Conservation (phyloP, 2,797 vertebrate species). For the Syncerus caffer region DNA sequence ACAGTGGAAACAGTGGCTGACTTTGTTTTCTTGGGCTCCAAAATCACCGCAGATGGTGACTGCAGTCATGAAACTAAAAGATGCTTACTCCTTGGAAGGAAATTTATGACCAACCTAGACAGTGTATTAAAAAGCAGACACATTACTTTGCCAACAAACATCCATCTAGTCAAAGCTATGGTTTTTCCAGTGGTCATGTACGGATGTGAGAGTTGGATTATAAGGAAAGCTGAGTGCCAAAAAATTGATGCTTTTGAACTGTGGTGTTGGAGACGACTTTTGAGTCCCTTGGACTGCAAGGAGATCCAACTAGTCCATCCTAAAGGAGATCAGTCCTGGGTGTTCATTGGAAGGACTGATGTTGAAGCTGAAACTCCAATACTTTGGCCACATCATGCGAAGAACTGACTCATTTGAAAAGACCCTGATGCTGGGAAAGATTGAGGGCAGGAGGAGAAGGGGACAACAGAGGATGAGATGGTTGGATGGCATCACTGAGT, state of each 20-base stretch:
- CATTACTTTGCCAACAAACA: too few species aligned
- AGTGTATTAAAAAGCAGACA: too few species aligned
- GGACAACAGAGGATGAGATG: not conserved
- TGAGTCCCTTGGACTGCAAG: not conserved
- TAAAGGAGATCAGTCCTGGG: not conserved
- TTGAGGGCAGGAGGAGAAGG: not conserved
- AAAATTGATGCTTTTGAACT: too few species aligned
- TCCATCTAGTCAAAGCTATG: too few species aligned
- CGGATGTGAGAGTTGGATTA: too few species aligned
- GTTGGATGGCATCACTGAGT: not conserved
- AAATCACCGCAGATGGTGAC: too few species aligned
- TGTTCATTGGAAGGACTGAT: not conserved
- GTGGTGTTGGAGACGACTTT: not conserved
- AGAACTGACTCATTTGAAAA: not conserved
- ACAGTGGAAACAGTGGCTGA: too few species aligned
- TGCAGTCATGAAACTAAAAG: too few species aligned
- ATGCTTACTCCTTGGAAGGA: too few species aligned
- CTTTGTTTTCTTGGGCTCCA: too few species aligned
- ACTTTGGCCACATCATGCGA: not conserved
- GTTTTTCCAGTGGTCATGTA: too few species aligned
- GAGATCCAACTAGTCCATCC: not conserved
- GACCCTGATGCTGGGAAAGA: not conserved
- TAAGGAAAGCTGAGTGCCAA: accelerated
- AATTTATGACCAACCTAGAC: too few species aligned
- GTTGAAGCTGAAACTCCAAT: not conserved